Conservation (phyloP, 2,797 vertebrate species). For the Tapera naevia region DNA sequence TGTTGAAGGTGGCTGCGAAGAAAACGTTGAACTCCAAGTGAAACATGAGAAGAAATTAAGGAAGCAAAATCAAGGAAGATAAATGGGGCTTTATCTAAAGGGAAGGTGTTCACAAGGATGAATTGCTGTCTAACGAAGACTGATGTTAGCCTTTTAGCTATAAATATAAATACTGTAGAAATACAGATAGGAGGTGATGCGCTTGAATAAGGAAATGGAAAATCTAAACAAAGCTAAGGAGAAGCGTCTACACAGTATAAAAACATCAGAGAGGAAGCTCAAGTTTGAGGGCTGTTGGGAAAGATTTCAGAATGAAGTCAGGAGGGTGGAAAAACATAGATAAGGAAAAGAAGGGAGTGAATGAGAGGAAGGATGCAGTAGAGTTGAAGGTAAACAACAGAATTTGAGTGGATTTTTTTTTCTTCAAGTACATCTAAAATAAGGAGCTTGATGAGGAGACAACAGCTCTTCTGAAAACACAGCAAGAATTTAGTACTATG, state of each 20-base stretch:
- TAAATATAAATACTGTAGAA: constrained; percentile 54
- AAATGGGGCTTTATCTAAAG: background rate
- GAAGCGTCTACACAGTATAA: background rate
- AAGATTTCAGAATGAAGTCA: background rate
- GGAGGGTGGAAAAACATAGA: background rate
- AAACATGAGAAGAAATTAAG: background rate
- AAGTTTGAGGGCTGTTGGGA: background rate
- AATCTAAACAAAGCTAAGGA: background rate
- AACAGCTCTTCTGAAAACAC: background rate
- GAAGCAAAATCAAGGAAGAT: constrained; percentile 18
- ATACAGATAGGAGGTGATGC: constrained; percentile 2
- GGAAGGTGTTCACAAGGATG: constrained; percentile 12
- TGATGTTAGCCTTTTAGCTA: constrained; percentile 11
- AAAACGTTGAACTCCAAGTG: background rate
- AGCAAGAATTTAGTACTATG: background rate
- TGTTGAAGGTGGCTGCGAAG: background rate
- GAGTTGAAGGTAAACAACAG: background rate
- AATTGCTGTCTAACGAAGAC: constrained; percentile 46
- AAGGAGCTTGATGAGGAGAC: constrained; percentile 10
- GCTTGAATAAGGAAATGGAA: constrained; percentile 38
- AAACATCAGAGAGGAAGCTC: background rate
- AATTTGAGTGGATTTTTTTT: background rate
- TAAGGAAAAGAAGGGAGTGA: background rate
- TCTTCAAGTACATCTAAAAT: background rate
- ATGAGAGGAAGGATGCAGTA: background rate